These are phyloP conservation scores for Pollenia amentaria DNA, from an alignment of 2,888 invertebrate genomes.

Conservation along the genomic window DNA sequence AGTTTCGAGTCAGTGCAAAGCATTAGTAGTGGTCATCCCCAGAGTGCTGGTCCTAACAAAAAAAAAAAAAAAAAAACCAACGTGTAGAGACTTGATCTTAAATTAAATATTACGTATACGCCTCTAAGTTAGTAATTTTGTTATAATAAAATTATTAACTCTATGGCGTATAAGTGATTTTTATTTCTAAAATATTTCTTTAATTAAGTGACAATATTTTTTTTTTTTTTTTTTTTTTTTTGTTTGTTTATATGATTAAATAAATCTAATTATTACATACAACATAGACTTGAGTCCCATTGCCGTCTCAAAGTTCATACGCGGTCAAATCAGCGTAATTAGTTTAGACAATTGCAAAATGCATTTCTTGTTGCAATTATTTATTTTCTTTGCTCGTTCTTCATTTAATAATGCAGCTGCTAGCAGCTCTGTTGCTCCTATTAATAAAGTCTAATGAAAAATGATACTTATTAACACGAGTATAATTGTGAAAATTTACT, in stretches of 20 bases:
- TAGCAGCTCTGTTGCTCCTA: constrained; percentile 11
- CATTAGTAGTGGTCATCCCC: no score
- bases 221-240: no score
- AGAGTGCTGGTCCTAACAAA: no score
- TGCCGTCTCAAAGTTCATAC: neutral
- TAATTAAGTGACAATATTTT: no score
- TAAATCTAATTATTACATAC: neutral
- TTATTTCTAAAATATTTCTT: no score
- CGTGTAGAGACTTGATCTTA: neutral
- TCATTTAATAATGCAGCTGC: neutral
- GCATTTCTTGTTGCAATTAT: constrained; percentile 54
- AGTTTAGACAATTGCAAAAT: constrained; percentile 41
- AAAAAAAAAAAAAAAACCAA: no score
- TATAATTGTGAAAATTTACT: neutral
- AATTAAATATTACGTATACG: constrained; percentile 30
- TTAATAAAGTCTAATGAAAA: constrained; percentile 68
- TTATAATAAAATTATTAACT: no score
- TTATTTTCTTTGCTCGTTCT: constrained; percentile 1
- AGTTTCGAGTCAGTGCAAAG: no score
- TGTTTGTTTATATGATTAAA: neutral
- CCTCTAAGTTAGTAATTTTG: neutral
- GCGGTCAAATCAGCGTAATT: constrained; percentile 35
- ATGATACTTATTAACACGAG: constrained; percentile 63
- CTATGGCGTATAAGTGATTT: no score
- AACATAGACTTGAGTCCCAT: no score